A percentile compares a stretch with the other conserved stretches of the same genome.
Evolutionary conservation across 1,140 invertebrate species (phyloP).

Genomic region (Pachypsylla venusta): DNA sequence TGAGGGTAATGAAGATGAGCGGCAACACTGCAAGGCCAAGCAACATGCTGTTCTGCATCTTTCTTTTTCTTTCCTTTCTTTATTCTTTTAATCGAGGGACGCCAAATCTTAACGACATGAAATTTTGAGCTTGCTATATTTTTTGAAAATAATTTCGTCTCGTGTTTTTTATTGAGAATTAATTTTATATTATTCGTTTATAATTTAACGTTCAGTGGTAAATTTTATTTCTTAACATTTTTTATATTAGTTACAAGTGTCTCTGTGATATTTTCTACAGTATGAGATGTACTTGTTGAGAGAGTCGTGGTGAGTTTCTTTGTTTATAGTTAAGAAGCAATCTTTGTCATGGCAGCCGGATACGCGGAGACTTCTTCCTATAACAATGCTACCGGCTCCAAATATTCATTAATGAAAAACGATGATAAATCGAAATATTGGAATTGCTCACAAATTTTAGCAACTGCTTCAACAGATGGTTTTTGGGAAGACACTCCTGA

Average conservation of each 20-base stretch:
- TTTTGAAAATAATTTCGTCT: too few relatives aligned
- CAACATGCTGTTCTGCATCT: neutral
- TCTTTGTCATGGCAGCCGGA: constrained; percentile 5
- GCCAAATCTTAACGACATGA: constrained; percentile 1
- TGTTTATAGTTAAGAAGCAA: too few relatives aligned
- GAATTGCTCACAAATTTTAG: constrained; percentile 19
- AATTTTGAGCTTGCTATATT: too few relatives aligned
- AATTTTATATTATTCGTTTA: neutral
- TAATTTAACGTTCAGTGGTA: constrained; percentile 10
- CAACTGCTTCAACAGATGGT: constrained; percentile 29
- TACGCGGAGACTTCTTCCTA: constrained; percentile 4
- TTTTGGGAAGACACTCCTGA: constrained; percentile 31
- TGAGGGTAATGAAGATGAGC: neutral
- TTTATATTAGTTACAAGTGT: too few relatives aligned
- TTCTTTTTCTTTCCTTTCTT: too few relatives aligned
- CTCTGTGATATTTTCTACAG: too few relatives aligned
- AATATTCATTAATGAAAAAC: constrained; percentile 1
- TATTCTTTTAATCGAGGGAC: neutral
- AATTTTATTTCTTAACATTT: too few relatives aligned
- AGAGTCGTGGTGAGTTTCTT: too few relatives aligned
- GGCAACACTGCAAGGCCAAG: constrained; percentile 6
- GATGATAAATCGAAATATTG: constrained; percentile 14
- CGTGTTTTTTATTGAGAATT: neutral
- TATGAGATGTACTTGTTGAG: too few relatives aligned
- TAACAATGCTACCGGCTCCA: neutral